These are phyloP conservation scores for Homarus americanus DNA, from an alignment of 1,140 invertebrate species.

Conservation along the genomic window DNA sequence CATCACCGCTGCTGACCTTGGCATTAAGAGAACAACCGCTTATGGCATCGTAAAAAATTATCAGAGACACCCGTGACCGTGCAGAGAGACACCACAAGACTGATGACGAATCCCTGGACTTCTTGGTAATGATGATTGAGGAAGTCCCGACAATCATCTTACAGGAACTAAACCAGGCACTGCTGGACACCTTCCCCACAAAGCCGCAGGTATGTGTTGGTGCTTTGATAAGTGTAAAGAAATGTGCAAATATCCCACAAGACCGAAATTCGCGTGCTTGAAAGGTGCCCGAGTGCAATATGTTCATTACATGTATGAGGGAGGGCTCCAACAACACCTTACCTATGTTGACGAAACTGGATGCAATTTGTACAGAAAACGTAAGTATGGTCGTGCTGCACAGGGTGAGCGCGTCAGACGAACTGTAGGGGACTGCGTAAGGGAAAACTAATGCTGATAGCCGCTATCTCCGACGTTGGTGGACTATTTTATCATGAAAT, in stretches of 20 bases:
- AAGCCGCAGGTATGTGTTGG: background rate
- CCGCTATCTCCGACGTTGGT: no score
- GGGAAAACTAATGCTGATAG: conserved; percentile 28
- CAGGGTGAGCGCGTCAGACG: background rate
- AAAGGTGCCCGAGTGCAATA: no score
- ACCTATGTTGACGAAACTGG: conserved; percentile 31
- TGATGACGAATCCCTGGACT: no score
- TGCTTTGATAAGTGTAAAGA: no score
- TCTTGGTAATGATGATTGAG: no score
- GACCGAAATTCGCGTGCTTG: no score
- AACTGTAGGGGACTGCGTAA: conserved; percentile 22
- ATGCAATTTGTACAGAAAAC: conserved; percentile 36
- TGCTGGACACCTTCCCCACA: background rate
- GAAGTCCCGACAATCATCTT: no score
- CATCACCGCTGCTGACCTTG: no score
- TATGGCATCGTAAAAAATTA: no score
- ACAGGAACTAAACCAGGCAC: no score
- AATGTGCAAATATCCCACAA: background rate
- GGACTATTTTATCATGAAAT: background rate
- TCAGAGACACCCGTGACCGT: no score
- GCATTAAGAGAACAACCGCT: no score
- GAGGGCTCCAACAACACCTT: conserved; percentile 33
- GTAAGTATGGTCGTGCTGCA: conserved; percentile 14
- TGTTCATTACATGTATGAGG: conserved; percentile 34
- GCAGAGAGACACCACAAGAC: background rate